These are phyloP conservation scores for Cervus canadensis DNA, from an alignment of 2,113 vertebrate species.

Conservation along the genomic window DNA sequence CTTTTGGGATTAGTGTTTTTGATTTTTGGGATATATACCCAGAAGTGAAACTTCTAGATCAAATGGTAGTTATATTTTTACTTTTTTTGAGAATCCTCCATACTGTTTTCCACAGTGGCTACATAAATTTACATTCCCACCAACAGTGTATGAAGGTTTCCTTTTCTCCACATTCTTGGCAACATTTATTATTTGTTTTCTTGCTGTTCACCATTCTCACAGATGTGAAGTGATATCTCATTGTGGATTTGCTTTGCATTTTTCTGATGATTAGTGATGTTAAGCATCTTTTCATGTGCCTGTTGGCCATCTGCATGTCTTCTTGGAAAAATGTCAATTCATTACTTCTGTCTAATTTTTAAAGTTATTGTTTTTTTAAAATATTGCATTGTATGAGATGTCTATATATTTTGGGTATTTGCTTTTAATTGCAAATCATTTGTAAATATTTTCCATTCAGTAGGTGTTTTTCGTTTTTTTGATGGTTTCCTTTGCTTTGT, in stretches of 20 bases:
- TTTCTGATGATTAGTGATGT: neutral
- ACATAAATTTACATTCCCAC: neutral
- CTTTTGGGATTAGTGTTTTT: neutral
- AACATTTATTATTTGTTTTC: neutral
- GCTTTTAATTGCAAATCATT: neutral
- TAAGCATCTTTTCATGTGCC: neutral
- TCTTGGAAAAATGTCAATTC: neutral
- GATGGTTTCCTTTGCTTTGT: neutral
- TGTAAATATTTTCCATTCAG: neutral
- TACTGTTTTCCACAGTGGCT: neutral
- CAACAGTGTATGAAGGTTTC: neutral
- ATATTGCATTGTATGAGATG: neutral
- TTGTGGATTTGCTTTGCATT: neutral
- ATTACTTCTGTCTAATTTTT: neutral
- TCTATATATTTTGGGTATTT: neutral
- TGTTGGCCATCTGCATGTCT: neutral
- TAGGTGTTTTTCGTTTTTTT: neutral
- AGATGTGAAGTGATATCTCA: neutral
- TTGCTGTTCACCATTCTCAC: neutral
- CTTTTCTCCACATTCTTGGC: neutral
- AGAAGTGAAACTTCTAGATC: neutral
- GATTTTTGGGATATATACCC: neutral
- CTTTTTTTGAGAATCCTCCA: neutral
- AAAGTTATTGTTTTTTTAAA: neutral
- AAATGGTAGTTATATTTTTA: neutral